Conservation (phyloP, 2,888 invertebrate genomes). For the Hyalella azteca region DNA sequence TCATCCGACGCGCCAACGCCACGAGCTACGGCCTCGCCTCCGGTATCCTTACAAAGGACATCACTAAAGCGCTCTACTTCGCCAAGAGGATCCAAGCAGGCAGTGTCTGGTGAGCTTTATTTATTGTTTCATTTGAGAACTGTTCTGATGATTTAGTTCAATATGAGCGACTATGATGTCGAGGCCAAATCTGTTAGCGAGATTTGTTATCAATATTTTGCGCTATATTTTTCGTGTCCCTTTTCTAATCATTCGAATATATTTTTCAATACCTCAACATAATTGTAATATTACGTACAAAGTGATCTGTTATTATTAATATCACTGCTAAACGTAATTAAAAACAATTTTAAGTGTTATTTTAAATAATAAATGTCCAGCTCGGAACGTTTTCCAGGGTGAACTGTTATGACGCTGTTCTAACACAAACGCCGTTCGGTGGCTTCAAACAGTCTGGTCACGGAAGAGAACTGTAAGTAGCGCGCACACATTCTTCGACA, state of each 20-base stretch:
- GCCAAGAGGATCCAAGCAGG: constrained; percentile 79
- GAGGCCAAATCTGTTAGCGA: no score
- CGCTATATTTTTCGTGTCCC: no score
- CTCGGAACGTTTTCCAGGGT: constrained; percentile 70
- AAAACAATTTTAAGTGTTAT: neutral
- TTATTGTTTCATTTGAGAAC: no score
- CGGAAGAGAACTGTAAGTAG: constrained; percentile 73
- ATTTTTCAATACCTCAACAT: no score
- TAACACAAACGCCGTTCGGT: constrained; percentile 83
- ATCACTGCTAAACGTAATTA: neutral
- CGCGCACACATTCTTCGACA: no score
- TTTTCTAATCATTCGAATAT: no score
- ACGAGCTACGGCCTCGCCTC: constrained; percentile 83
- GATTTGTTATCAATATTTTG: no score
- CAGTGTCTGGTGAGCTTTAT: constrained; percentile 77
- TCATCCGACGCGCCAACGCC: constrained; percentile 80
- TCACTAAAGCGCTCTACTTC: constrained; percentile 77
- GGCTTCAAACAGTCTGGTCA: constrained; percentile 87
- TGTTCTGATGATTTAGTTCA: no score
- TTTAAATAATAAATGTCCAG: neutral
- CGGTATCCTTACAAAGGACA: constrained; percentile 79
- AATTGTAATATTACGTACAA: no score
- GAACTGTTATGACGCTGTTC: constrained; percentile 73
- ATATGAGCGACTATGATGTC: no score
- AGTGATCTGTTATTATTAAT: no score